phyloP scores from a whole-genome alignment of 1,140 invertebrate species.

The Rhyzopertha dominica region DNA sequence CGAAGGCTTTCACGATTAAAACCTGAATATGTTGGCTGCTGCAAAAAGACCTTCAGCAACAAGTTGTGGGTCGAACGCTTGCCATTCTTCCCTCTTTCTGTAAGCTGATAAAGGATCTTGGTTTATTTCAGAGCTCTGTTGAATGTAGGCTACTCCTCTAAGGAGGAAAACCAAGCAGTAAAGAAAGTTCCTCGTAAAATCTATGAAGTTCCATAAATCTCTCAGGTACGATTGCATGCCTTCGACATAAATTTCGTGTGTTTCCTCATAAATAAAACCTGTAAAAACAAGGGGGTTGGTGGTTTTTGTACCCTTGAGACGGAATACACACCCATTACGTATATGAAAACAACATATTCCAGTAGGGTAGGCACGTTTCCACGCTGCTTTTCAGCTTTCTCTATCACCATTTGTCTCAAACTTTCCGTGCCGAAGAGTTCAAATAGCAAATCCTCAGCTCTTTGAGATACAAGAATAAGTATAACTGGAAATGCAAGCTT shows the following conservation, averaged over 20 bases:
- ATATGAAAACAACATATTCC: slow-evolving; percentile 71
- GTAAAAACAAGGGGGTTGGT: slow-evolving; percentile 20
- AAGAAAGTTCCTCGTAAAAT: slow-evolving; percentile 83
- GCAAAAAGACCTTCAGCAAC: slow-evolving; percentile 93
- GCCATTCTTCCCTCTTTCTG: slow-evolving; percentile 79
- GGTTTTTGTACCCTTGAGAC: slow-evolving; percentile 2
- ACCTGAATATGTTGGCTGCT: slow-evolving; percentile 88
- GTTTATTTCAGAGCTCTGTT: slow-evolving; percentile 64
- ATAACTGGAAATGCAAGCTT: slow-evolving; percentile 56
- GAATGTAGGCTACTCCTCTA: slow-evolving; percentile 69
- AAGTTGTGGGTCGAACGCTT: slow-evolving; percentile 89
- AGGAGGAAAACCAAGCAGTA: slow-evolving; percentile 76
- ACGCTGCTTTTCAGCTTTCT: slow-evolving; percentile 62
- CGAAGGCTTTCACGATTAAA: background rate
- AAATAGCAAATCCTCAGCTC: slow-evolving; percentile 71
- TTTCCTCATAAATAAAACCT: slow-evolving; percentile 90
- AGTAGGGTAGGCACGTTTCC: slow-evolving; percentile 73
- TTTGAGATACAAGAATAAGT: slow-evolving; percentile 79
- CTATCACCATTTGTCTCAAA: slow-evolving; percentile 55
- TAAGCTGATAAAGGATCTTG: slow-evolving; percentile 61
- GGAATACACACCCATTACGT: slow-evolving; percentile 62
- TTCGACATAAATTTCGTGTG: slow-evolving; percentile 79
- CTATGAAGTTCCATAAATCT: slow-evolving; percentile 96
- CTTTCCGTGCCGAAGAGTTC: slow-evolving; percentile 64
- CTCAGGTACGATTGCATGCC: slow-evolving; percentile 78